These are phyloP conservation scores for Petrolisthes manimaculis DNA, from an alignment of 2,888 invertebrate species.

Conservation along the genomic window DNA sequence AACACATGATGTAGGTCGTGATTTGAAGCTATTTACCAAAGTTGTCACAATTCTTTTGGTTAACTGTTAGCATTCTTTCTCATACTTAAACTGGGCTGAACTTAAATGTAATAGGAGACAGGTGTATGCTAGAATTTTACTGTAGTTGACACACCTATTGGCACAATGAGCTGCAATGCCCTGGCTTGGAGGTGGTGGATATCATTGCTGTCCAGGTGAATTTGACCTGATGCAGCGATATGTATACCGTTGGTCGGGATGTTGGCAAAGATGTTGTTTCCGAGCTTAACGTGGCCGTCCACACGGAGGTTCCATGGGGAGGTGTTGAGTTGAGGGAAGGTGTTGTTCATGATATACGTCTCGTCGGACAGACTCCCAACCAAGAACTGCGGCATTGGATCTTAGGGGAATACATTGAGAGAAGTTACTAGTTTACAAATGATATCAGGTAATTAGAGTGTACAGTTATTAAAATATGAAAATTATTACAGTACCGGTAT, in stretches of 20 bases:
- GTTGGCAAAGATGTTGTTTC: slow-evolving; percentile 76
- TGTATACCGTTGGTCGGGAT: slow-evolving; percentile 75
- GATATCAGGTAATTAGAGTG: no score
- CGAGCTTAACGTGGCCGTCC: slow-evolving; percentile 75
- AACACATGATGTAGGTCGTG: no score
- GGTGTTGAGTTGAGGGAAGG: slow-evolving; percentile 28
- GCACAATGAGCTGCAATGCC: slow-evolving; percentile 61
- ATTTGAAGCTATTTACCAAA: no score
- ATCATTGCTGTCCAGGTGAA: slow-evolving; percentile 69
- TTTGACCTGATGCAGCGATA: slow-evolving; percentile 69
- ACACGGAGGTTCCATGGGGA: slow-evolving; percentile 61
- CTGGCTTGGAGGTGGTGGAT: slow-evolving; percentile 75
- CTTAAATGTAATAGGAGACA: no score
- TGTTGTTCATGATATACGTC: slow-evolving; percentile 45
- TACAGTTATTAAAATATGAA: not conserved
- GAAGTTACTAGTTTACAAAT: no score
- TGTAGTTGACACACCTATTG: slow-evolving; percentile 37
- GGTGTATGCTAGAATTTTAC: not conserved
- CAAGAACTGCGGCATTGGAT: no score
- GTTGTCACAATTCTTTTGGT: no score
- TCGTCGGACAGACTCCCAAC: not conserved
- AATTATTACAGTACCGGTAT: not conserved
- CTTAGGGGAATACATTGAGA: no score
- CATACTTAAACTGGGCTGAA: no score
- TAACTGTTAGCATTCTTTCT: no score